A percentile compares a stretch with the other conserved stretches of the same genome.
phyloP scores from a whole-genome alignment of 2,888 invertebrate species.

The Diarsia brunnea region DNA sequence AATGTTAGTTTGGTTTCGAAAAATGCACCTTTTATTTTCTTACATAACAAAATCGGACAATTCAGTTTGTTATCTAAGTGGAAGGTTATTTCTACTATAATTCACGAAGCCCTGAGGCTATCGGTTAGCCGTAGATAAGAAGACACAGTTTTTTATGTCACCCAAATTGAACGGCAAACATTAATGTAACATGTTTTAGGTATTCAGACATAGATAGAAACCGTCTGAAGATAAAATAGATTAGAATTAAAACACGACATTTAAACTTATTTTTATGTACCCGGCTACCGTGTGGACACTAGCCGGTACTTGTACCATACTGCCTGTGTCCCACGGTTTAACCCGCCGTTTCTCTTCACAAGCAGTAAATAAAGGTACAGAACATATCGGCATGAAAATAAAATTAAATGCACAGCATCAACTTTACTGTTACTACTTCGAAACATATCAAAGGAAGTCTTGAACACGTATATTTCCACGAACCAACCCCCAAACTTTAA shows the following conservation, averaged over 20 bases:
- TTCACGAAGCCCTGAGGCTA: conserved; percentile 23
- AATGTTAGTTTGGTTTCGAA: too few relatives aligned
- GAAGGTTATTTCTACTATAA: conserved; percentile 33
- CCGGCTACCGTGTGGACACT: too few relatives aligned
- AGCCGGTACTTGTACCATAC: too few relatives aligned
- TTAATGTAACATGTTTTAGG: neutral
- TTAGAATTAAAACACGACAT: neutral
- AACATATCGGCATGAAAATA: neutral
- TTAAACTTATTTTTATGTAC: neutral
- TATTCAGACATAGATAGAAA: neutral
- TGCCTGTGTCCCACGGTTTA: too few relatives aligned
- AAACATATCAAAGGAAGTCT: neutral
- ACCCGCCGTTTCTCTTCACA: too few relatives aligned
- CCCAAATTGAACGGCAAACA: conserved; percentile 6
- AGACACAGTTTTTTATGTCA: conserved; percentile 27
- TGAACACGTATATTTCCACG: neutral
- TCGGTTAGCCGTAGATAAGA: conserved; percentile 43
- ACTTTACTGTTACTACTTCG: too few relatives aligned
- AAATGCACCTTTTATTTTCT: neutral
- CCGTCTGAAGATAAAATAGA: neutral
- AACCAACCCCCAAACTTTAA: too few relatives aligned
- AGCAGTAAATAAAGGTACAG: too few relatives aligned
- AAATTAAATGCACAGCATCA: neutral
- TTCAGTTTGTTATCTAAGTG: conserved; percentile 24
- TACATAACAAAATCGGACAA: too few relatives aligned